These are phyloP conservation scores for Sesamia inferens DNA, from an alignment of 2,888 invertebrate species.

Conservation along the genomic window DNA sequence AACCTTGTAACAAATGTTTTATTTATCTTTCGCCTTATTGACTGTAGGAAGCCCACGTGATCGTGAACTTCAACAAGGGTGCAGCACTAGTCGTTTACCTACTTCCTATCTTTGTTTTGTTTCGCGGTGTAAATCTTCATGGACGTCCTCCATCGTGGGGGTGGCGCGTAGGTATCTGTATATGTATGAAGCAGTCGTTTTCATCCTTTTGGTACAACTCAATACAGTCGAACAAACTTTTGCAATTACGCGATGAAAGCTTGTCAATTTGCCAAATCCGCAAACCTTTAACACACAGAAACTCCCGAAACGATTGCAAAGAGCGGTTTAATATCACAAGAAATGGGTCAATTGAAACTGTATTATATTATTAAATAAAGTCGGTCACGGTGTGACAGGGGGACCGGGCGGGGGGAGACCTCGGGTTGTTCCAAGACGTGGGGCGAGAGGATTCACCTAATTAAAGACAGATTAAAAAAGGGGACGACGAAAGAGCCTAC, in stretches of 20 bases:
- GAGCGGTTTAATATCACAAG: constrained; percentile 20
- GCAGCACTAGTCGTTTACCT: neutral
- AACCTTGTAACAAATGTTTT: neutral
- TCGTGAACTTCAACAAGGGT: neutral
- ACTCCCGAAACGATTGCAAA: constrained; percentile 12
- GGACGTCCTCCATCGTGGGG: too few species aligned
- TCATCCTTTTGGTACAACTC: neutral
- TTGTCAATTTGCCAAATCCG: constrained; percentile 22
- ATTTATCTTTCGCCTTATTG: neutral
- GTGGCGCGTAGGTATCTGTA: too few species aligned
- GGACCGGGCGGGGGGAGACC: neutral
- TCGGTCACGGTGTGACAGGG: neutral
- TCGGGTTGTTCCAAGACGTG: neutral
- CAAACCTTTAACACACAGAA: constrained; percentile 4
- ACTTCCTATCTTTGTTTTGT: too few species aligned
- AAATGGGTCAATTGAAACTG: constrained; percentile 13
- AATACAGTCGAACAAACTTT: constrained; percentile 28
- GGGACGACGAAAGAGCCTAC: constrained; percentile 28
- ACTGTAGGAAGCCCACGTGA: neutral
- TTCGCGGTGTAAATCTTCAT: too few species aligned
- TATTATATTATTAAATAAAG: constrained; percentile 18
- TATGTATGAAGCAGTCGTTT: neutral
- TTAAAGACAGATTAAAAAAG: constrained; percentile 60
- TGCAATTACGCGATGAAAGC: constrained; percentile 37
- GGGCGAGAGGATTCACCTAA: constrained; percentile 31